These are phyloP conservation scores for Gadus macrocephalus DNA, from an alignment of 2,113 vertebrate species.

Conservation along the genomic window DNA sequence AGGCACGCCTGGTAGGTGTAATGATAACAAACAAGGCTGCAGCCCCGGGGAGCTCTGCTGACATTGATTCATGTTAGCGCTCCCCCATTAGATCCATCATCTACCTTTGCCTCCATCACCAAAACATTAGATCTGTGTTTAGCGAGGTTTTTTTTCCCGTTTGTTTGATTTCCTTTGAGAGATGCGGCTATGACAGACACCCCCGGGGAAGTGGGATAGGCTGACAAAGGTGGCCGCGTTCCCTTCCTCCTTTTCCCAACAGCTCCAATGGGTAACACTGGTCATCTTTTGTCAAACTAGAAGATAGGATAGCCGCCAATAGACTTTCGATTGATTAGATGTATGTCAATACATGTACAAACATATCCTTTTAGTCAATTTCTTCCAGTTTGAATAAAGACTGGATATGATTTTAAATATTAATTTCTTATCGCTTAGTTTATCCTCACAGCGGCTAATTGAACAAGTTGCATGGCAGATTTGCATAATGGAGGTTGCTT, in stretches of 20 bases:
- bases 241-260: too few species aligned
- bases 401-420: not conserved
- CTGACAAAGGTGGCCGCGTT: too few species aligned
- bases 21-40: constrained; percentile 22
- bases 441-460: constrained; percentile 16
- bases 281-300: too few species aligned
- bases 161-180: constrained; percentile 27
- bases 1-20: constrained; percentile 17
- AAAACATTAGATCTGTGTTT: constrained; percentile 28
- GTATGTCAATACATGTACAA: too few species aligned
- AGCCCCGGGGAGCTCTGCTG: constrained; percentile 8
- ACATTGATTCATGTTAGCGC: too few species aligned
- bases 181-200: not conserved
- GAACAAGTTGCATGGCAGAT: constrained; percentile 1
- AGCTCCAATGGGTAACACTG: too few species aligned
- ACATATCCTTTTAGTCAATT: too few species aligned
- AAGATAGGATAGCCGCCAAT: too few species aligned
- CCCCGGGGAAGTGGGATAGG: too few species aligned
- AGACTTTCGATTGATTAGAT: too few species aligned
- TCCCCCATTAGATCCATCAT: constrained; percentile 17
- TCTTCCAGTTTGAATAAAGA: not conserved
- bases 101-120: not conserved
- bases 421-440: constrained; percentile 10
- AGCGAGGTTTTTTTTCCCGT: not conserved
- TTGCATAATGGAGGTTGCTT: constrained; percentile 7